These are phyloP conservation scores for Rhegmatorhina hoffmannsi DNA, from an alignment of 2,113 vertebrate genomes.

Conservation along the genomic window DNA sequence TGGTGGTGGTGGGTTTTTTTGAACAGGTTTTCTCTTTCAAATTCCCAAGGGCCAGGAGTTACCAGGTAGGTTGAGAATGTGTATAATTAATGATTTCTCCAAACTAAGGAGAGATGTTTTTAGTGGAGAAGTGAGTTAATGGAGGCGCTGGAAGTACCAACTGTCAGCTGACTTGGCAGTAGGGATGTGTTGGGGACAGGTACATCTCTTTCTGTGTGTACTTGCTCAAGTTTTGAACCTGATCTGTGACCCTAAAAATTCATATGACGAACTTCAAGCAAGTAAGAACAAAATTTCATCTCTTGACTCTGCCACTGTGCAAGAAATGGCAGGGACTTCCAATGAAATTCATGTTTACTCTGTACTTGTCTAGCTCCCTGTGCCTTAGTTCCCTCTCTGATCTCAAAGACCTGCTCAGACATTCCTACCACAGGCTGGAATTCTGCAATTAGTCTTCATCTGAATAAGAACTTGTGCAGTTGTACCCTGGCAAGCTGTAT, in stretches of 20 bases:
- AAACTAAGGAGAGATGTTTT: neutral
- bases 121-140: neutral
- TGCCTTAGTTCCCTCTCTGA: conserved; percentile 9
- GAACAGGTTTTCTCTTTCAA: neutral
- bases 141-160: neutral
- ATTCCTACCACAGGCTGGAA: conserved; percentile 1
- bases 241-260: neutral
- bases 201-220: neutral
- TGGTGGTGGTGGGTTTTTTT: neutral
- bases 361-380: neutral
- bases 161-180: neutral
- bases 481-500: neutral
- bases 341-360: neutral
- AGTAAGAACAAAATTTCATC: neutral
- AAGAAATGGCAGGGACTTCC: neutral
- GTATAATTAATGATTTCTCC: neutral
- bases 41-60: neutral
- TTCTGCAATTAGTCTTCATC: conserved; percentile 19
- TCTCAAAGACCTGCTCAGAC: conserved; percentile 36
- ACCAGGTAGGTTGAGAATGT: neutral
- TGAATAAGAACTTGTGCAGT: neutral
- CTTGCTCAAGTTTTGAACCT: neutral
- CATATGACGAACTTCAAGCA: neutral
- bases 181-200: neutral
- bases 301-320: neutral